Conservation (phyloP, 1,140 invertebrate species). For the Drosophila quadrilineata region DNA sequence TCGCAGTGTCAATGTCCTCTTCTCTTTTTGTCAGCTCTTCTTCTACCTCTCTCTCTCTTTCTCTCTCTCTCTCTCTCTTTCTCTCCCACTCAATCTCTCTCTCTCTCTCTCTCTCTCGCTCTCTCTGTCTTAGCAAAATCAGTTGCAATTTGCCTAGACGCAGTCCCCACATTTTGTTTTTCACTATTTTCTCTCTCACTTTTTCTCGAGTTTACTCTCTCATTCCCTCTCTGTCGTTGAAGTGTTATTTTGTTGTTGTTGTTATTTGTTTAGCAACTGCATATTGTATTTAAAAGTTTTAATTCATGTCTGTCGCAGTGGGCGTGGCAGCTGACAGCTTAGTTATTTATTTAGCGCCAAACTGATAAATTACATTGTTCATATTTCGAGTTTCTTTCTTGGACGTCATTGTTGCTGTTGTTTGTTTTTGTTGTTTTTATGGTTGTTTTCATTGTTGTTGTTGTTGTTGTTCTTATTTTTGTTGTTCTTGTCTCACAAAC, state of each 20-base stretch:
- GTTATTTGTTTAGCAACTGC: background rate
- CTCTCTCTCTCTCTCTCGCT: slow-evolving; percentile 31
- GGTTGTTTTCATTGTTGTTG: slow-evolving; percentile 4
- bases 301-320: slow-evolving; percentile 4
- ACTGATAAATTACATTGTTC: slow-evolving; percentile 41
- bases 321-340: slow-evolving; percentile 43
- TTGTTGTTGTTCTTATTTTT: background rate
- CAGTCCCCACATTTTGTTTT: slow-evolving; percentile 41
- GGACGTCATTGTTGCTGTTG: background rate
- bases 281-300: slow-evolving; percentile 33
- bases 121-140: slow-evolving; percentile 42
- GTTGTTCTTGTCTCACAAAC: slow-evolving; percentile 16
- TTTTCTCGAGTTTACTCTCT: too few species aligned
- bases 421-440: background rate
- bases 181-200: slow-evolving; percentile 15
- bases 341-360: slow-evolving; percentile 48
- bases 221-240: too few species aligned
- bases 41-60: background rate
- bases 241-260: slow-evolving; percentile 1
- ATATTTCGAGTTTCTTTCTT: background rate
- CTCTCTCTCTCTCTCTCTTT: background rate
- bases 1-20: background rate
- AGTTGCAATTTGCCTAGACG: slow-evolving; percentile 61
- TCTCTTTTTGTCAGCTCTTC: background rate
- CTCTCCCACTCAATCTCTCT: background rate